A percentile compares a stretch with the other conserved stretches of the same genome.
Conservation (phyloP, 2,888 invertebrate species). For the Leptothorax acervorum region DNA sequence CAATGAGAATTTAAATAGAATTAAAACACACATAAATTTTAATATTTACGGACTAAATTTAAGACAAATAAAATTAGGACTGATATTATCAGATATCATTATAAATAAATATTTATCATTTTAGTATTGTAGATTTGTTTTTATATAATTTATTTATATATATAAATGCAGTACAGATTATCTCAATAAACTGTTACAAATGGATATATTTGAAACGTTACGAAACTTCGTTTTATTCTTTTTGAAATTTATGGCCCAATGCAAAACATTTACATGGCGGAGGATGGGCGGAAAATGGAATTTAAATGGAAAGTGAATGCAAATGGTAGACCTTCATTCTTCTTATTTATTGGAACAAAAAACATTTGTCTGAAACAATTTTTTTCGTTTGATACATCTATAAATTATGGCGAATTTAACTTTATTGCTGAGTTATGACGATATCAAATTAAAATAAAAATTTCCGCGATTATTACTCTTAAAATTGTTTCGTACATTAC, state of each 20-base stretch:
- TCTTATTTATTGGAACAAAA: constrained; percentile 41
- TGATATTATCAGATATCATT: not conserved
- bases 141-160: not conserved
- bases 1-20: not conserved
- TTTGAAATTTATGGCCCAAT: constrained; percentile 45
- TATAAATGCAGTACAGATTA: not conserved
- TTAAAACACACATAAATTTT: not conserved
- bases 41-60: not conserved
- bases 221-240: constrained; percentile 18
- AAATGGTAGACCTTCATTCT: constrained; percentile 45
- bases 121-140: not conserved
- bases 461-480: not conserved
- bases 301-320: constrained; percentile 54
- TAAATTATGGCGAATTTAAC: not conserved
- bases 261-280: constrained; percentile 28
- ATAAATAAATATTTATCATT: not conserved
- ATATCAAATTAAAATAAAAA: constrained; percentile 7
- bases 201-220: constrained; percentile 15
- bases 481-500: not conserved
- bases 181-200: constrained; percentile 17
- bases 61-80: not conserved
- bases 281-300: constrained; percentile 39
- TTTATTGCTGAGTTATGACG: constrained; percentile 8
- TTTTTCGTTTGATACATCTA: constrained; percentile 1
- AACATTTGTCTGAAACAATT: constrained; percentile 39